Percentiles rank a stretch among this genome's conserved stretches.
phyloP scores from a whole-genome alignment of 2,888 invertebrate genomes.

The Keiferia lycopersicella region DNA sequence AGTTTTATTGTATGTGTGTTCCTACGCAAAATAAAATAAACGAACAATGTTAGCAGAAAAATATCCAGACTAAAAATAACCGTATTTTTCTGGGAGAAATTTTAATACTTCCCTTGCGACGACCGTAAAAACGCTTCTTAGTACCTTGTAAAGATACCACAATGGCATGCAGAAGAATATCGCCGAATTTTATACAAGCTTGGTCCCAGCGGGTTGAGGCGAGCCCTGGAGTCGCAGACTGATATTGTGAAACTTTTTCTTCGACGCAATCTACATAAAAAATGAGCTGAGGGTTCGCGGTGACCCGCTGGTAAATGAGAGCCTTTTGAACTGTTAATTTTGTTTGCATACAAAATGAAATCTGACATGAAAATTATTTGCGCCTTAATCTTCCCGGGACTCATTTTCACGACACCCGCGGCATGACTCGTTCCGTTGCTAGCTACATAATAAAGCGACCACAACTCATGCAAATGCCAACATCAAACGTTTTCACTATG shows the following conservation, averaged over 20 bases:
- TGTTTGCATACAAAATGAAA: slow-evolving; percentile 77
- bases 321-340: slow-evolving; percentile 78
- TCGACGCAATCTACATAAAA: slow-evolving; percentile 79
- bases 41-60: not conserved
- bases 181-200: slow-evolving; percentile 66
- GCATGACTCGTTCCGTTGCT: not conserved
- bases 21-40: not conserved
- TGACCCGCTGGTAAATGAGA: slow-evolving; percentile 77
- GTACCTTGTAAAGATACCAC: slow-evolving; percentile 57
- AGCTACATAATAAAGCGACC: not conserved
- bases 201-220: slow-evolving; percentile 56
- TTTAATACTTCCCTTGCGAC: slow-evolving; percentile 25
- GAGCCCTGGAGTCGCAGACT: slow-evolving; percentile 60
- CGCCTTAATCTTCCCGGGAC: slow-evolving; percentile 55
- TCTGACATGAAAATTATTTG: slow-evolving; percentile 71
- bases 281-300: slow-evolving; percentile 73
- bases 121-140: slow-evolving; percentile 34
- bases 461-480: not conserved
- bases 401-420: slow-evolving; percentile 35
- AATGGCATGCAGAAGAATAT: slow-evolving; percentile 58
- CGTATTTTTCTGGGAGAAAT: slow-evolving; percentile 1
- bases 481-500: not conserved
- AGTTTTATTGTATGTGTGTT: not conserved
- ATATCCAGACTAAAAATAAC: slow-evolving; percentile 1
- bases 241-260: slow-evolving; percentile 79